Conservation (phyloP, 2,797 vertebrate genomes). For the Pangasius krempfi region DNA sequence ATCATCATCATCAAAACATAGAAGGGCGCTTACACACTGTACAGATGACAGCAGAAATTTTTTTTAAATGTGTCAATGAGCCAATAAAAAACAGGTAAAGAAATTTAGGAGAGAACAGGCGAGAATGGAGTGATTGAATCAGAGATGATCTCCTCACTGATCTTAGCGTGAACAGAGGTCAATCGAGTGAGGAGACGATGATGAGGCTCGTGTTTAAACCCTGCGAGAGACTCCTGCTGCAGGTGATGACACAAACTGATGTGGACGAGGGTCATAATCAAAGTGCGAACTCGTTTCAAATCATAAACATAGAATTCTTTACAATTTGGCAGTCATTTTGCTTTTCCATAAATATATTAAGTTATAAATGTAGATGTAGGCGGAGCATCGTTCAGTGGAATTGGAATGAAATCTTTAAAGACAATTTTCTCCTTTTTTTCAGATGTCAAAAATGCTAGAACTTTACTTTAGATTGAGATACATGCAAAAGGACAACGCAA, state of each 20-base stretch:
- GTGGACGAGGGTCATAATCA: background rate
- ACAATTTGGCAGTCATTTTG: background rate
- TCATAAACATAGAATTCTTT: background rate
- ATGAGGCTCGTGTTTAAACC: background rate
- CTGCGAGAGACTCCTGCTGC: background rate
- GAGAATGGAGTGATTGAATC: background rate
- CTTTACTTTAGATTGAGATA: background rate
- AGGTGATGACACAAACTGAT: background rate
- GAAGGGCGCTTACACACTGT: background rate
- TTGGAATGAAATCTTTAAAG: background rate
- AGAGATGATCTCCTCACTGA: background rate
- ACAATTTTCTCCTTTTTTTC: background rate
- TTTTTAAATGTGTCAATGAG: background rate
- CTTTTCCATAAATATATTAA: background rate
- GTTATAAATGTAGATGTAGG: background rate
- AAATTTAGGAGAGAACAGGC: background rate
- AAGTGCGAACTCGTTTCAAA: background rate
- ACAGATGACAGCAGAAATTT: background rate
- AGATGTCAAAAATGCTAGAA: background rate
- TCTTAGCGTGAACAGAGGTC: background rate
- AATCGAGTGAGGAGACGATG: background rate
- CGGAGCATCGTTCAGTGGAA: background rate
- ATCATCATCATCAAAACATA: background rate
- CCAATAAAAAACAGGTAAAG: background rate
- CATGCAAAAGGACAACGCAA: background rate